Evolutionary conservation across 1,140 invertebrate genomes (phyloP), one percentile per base, ranked within the genome.

Genomic region (Stenopsyche tienmushanensis): DNA sequence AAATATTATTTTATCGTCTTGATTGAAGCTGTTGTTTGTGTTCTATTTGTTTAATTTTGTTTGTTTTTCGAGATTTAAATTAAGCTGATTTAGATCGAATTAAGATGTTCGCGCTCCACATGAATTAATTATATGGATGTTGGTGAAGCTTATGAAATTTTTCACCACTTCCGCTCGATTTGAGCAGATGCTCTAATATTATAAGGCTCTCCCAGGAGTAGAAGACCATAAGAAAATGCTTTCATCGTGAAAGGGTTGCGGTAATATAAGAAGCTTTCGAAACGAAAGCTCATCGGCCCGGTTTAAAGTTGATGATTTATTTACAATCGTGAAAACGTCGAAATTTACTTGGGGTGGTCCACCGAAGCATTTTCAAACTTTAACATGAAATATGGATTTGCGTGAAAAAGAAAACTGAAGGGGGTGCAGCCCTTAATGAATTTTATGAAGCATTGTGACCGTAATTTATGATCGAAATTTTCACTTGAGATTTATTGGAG

Each of bases 261-360:
- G 52, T 52, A 52, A 52, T 52, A 52, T 25, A 52, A 52, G 49
- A 25, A 52, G 49, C 23, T 49, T 49, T 17, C 45, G 45, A 49
- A 49, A 49, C 49, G 23, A 52, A 52, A 52, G 49, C 49, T 52
- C 49, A 52, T 52, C 52, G 52, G 52, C n/a, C 25, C 52, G 52
- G 52, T 54, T 54, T 54, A 54, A 34, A 54, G 52, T 54, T 54
- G 52, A 54, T 54, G 52, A 54, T 54, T 54, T 54, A 54, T 54
- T 54, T 54, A 54, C 52, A 54, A 54, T 54, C 52, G 52, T 25
- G 52, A 54, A 54, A 54, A 54, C 26, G 52, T 54, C 52, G 24
- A 54, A 54, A 54, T 54, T 54, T 54, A n/a, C 13, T 49, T 20
- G n/a, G n/a, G n/a, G n/a, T n/a, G n/a, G n/a, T n/a, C n/a, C n/a